phyloP scores from a whole-genome alignment of 2,888 invertebrate species.

The Cheilosia urbana region DNA sequence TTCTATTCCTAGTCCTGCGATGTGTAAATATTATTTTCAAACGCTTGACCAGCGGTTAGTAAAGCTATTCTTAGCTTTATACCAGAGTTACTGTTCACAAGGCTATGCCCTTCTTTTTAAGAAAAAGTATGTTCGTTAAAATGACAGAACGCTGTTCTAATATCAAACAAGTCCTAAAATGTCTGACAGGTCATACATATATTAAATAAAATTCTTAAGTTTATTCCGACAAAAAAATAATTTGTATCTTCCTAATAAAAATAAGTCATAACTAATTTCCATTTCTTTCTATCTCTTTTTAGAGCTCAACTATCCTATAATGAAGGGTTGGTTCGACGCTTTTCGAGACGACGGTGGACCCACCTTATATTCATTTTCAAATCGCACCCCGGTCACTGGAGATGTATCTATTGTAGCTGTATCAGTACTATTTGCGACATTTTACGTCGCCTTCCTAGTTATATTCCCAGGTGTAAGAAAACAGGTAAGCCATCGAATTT shows the following conservation, averaged over 20 bases:
- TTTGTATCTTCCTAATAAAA: too few relatives aligned
- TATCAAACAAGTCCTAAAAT: too few relatives aligned
- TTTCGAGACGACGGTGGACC: constrained; percentile 98
- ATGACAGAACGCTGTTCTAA: too few relatives aligned
- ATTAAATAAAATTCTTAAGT: too few relatives aligned
- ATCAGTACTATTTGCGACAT: constrained; percentile 93
- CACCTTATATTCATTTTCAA: constrained; percentile 96
- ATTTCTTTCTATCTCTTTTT: constrained; percentile 60
- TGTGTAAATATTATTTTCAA: too few relatives aligned
- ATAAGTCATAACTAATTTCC: not conserved
- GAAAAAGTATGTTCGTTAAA: too few relatives aligned
- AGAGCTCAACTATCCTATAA: constrained; percentile 84
- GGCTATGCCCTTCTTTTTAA: too few relatives aligned
- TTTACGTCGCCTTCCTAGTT: constrained; percentile 97
- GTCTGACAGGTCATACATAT: too few relatives aligned
- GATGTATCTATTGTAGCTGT: constrained; percentile 95
- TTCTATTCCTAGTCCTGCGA: too few relatives aligned
- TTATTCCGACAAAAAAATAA: not conserved
- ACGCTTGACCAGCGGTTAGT: too few relatives aligned
- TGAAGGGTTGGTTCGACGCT: constrained; percentile 98
- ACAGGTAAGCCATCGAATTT: constrained; percentile 87
- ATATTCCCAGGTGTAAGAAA: constrained; percentile 98
- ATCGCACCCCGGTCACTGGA: constrained; percentile 97
- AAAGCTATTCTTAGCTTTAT: too few relatives aligned
- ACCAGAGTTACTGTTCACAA: too few relatives aligned